These are phyloP conservation scores for Todus mexicanus DNA, from an alignment of 2,797 vertebrate genomes.

Conservation along the genomic window DNA sequence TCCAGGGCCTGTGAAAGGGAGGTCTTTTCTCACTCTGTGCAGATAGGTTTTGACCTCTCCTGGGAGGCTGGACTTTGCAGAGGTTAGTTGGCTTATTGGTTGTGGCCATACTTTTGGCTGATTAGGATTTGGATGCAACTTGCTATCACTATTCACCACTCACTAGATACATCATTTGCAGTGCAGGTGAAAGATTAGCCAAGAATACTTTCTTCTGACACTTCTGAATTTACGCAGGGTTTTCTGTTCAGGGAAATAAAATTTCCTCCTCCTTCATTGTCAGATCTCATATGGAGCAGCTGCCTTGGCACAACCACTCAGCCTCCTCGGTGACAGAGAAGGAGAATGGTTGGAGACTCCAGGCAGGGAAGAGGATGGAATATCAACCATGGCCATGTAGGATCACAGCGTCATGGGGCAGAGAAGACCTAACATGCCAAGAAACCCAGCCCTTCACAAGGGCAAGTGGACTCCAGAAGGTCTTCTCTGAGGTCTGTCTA, in stretches of 20 bases:
- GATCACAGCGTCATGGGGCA: neutral
- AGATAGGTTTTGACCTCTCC: neutral
- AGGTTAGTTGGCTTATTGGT: slow-evolving; percentile 1
- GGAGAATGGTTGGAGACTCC: neutral
- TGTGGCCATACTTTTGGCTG: neutral
- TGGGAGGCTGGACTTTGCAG: neutral
- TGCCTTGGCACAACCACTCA: neutral
- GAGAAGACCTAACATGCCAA: neutral
- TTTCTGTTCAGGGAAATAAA: neutral
- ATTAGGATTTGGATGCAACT: slow-evolving; percentile 6
- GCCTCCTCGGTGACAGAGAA: neutral
- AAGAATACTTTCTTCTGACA: slow-evolving; percentile 27
- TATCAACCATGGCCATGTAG: neutral
- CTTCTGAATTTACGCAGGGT: neutral
- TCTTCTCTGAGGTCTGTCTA: neutral
- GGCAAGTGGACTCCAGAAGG: neutral
- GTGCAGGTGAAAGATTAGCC: neutral
- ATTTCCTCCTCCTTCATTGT: neutral
- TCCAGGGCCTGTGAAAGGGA: neutral
- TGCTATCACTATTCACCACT: neutral
- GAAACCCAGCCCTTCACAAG: neutral
- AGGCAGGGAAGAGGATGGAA: neutral
- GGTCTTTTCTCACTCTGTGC: neutral
- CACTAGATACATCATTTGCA: neutral
- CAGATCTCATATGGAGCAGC: neutral